These are phyloP conservation scores for Pseudopodoces humilis DNA, from an alignment of 2,113 vertebrate species.

Conservation along the genomic window DNA sequence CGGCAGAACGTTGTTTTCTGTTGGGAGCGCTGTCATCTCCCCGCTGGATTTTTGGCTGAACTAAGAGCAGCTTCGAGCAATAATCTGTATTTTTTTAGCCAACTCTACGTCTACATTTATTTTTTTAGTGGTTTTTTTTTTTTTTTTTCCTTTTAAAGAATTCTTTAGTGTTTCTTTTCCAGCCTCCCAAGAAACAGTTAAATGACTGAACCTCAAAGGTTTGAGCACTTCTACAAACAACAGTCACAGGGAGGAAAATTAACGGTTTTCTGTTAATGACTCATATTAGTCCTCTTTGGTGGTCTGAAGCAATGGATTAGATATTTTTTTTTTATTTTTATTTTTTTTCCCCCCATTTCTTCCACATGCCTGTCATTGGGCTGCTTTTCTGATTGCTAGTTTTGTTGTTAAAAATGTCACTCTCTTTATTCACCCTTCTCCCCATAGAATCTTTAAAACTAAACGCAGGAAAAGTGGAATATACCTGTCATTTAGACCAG, in stretches of 20 bases:
- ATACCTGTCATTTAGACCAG: conserved; percentile 93
- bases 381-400: conserved; percentile 82
- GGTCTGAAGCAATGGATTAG: conserved; percentile 78
- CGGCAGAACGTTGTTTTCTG: neutral
- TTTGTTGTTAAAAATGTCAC: conserved; percentile 86
- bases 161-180: conserved; percentile 40
- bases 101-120: neutral
- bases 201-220: conserved; percentile 72
- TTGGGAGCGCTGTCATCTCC: neutral
- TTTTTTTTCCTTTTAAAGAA: neutral
- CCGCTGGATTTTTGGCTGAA: neutral
- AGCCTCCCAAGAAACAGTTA: conserved; percentile 76
- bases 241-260: conserved; percentile 79
- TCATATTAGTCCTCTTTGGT: conserved; percentile 83
- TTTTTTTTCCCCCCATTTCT: conserved; percentile 57
- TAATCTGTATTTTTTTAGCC: neutral
- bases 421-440: conserved; percentile 68
- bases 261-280: conserved; percentile 83
- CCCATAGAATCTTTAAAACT: conserved; percentile 82
- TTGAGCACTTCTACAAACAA: conserved; percentile 76
- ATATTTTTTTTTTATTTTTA: conserved; percentile 71
- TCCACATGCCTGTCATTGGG: conserved; percentile 77
- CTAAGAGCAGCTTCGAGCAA: neutral
- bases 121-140: neutral
- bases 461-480: conserved; percentile 81